phyloP scores from a whole-genome alignment of 2,797 vertebrate genomes.

The Ctenopoma kingsleyae region DNA sequence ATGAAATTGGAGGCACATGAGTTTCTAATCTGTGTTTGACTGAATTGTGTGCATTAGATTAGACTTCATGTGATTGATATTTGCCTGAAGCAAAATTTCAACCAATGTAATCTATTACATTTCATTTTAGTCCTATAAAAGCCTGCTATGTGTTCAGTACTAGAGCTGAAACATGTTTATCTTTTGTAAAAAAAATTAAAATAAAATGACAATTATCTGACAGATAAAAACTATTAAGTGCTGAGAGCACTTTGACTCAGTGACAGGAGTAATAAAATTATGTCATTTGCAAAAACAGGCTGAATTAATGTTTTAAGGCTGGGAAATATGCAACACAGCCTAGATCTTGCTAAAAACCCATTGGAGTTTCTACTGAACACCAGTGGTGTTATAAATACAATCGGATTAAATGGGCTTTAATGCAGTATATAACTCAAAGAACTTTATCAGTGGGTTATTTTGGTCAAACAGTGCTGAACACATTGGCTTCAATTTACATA shows the following conservation, averaged over 20 bases:
- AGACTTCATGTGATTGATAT: slow-evolving; percentile 47
- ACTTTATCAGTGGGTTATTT: too few relatives aligned
- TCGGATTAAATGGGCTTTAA: neutral
- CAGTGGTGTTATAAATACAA: neutral
- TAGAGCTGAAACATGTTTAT: neutral
- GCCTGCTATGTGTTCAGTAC: neutral
- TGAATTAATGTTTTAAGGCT: neutral
- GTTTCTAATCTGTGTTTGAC: slow-evolving; percentile 14
- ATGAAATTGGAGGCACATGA: slow-evolving; percentile 60
- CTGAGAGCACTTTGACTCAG: slow-evolving; percentile 35
- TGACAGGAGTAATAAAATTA: slow-evolving; percentile 2
- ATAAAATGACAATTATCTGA: neutral
- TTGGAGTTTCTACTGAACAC: neutral
- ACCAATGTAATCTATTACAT: slow-evolving; percentile 53
- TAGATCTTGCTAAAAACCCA: too few relatives aligned
- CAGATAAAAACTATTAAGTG: slow-evolving; percentile 9
- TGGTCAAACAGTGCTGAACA: too few relatives aligned
- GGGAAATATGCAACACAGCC: too few relatives aligned
- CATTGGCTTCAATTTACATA: too few relatives aligned
- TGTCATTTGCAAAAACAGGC: too few relatives aligned
- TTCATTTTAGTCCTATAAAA: neutral
- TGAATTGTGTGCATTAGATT: slow-evolving; percentile 19
- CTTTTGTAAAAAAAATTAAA: too few relatives aligned
- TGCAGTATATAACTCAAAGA: neutral
- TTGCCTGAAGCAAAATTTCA: slow-evolving; percentile 1